Evolutionary conservation across 2,113 vertebrate species (phyloP).

Genomic region (Madoqua kirkii): DNA sequence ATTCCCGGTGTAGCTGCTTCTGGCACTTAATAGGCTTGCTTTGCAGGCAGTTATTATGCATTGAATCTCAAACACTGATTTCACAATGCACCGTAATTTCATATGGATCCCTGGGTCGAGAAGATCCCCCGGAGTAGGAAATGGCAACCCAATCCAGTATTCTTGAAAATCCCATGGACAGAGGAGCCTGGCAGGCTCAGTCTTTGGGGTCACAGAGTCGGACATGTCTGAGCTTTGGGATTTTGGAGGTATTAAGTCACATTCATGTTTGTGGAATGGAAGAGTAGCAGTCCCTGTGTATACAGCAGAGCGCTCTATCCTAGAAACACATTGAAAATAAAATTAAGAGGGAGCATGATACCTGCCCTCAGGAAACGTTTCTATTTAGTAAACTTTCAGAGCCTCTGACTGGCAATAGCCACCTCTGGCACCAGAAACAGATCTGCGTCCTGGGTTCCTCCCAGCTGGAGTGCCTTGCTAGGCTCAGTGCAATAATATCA

Average conservation of each 20-base stretch:
- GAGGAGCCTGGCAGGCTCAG: not conserved
- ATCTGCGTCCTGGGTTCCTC: not conserved
- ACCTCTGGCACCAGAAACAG: not conserved
- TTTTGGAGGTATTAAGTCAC: not conserved
- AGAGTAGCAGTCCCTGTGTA: not conserved
- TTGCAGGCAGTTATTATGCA: not conserved
- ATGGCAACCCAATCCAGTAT: not conserved
- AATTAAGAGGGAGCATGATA: not conserved
- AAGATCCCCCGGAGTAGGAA: not conserved
- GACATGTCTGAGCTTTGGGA: not conserved
- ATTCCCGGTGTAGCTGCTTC: rapidly evolving
- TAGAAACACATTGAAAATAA: not conserved
- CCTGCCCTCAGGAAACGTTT: not conserved
- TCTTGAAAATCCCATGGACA: not conserved
- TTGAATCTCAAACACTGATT: not conserved
- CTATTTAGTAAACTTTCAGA: not conserved
- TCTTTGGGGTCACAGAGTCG: not conserved
- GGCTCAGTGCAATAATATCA: not conserved
- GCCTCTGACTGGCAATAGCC: not conserved
- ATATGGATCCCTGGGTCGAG: not conserved
- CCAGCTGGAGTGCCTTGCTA: too few species aligned
- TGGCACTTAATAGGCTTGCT: not conserved
- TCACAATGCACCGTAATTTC: not conserved
- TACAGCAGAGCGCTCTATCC: not conserved
- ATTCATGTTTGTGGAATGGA: not conserved